phyloP scores from a whole-genome alignment of 2,888 invertebrate genomes.

The Muschampia plurimacula region DNA sequence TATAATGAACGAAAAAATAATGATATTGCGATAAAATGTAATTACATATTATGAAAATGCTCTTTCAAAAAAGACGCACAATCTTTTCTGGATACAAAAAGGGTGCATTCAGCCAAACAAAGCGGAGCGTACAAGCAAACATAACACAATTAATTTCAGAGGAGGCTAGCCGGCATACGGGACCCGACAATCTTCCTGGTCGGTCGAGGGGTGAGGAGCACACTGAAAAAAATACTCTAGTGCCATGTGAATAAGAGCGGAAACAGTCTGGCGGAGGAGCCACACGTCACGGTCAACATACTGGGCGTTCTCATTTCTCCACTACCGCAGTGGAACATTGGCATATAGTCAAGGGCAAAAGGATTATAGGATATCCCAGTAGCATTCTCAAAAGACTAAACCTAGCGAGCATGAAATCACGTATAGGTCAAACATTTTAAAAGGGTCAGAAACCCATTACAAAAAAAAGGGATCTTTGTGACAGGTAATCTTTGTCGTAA shows the following conservation, averaged over 20 bases:
- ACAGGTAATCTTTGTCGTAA: neutral
- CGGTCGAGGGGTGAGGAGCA: conserved; percentile 87
- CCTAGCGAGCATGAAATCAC: conserved; percentile 83
- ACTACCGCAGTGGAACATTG: neutral
- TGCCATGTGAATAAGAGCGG: conserved; percentile 82
- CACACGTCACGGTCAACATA: conserved; percentile 5
- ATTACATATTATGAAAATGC: neutral
- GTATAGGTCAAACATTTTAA: conserved; percentile 45
- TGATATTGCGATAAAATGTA: neutral
- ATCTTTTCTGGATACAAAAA: conserved; percentile 48
- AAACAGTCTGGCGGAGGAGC: conserved; percentile 72
- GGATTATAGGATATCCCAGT: conserved; percentile 71
- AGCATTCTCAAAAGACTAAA: conserved; percentile 84
- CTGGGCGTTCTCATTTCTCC: conserved; percentile 4
- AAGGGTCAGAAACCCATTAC: too few species aligned
- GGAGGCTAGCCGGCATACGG: conserved; percentile 84
- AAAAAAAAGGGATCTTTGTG: too few species aligned
- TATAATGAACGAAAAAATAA: neutral
- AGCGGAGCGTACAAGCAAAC: conserved; percentile 77
- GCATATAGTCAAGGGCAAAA: conserved; percentile 42
- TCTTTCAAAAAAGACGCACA: neutral
- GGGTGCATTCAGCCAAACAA: conserved; percentile 47
- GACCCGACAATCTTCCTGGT: conserved; percentile 78
- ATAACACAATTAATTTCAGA: conserved; percentile 81
- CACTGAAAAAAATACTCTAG: conserved; percentile 86